These are phyloP conservation scores for Arion vulgaris DNA, from an alignment of 1,140 invertebrate species.

Conservation along the genomic window DNA sequence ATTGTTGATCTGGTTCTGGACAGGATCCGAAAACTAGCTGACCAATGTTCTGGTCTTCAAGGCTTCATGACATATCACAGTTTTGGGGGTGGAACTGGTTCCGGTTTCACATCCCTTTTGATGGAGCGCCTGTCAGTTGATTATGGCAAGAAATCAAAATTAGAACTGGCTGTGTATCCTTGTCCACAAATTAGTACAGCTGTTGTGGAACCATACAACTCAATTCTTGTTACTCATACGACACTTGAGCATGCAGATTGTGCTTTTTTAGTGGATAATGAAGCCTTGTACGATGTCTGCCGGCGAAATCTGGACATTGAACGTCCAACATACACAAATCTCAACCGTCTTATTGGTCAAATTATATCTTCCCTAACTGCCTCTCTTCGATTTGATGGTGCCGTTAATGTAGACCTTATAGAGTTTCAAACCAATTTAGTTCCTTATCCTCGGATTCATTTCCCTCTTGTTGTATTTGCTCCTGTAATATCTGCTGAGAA, in stretches of 20 bases:
- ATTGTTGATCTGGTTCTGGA: constrained; percentile 69
- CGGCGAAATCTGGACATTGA: constrained; percentile 81
- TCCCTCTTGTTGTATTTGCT: constrained; percentile 43
- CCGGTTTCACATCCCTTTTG: constrained; percentile 89
- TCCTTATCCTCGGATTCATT: constrained; percentile 49
- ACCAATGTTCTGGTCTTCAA: constrained; percentile 77
- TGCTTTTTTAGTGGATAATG: constrained; percentile 78
- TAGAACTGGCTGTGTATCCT: constrained; percentile 73
- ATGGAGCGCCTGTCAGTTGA: constrained; percentile 86
- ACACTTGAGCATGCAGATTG: constrained; percentile 47
- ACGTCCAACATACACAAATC: constrained; percentile 72
- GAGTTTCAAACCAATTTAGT: constrained; percentile 73
- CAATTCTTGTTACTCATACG: constrained; percentile 48
- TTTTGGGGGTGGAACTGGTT: constrained; percentile 80
- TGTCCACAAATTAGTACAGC: constrained; percentile 81
- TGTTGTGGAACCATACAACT: constrained; percentile 72
- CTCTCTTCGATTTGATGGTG: too few relatives aligned
- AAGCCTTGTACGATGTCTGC: constrained; percentile 94
- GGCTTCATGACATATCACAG: constrained; percentile 91
- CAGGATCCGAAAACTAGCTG: constrained; percentile 51
- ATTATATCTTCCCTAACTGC: constrained; percentile 78
- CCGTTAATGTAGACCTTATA: too few relatives aligned
- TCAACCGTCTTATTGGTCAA: constrained; percentile 72
- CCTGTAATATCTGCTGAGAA: constrained; percentile 66
- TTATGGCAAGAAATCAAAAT: constrained; percentile 60